These are phyloP conservation scores for Protomyctophum bolini DNA, from an alignment of 2,113 vertebrate species.

Conservation along the genomic window DNA sequence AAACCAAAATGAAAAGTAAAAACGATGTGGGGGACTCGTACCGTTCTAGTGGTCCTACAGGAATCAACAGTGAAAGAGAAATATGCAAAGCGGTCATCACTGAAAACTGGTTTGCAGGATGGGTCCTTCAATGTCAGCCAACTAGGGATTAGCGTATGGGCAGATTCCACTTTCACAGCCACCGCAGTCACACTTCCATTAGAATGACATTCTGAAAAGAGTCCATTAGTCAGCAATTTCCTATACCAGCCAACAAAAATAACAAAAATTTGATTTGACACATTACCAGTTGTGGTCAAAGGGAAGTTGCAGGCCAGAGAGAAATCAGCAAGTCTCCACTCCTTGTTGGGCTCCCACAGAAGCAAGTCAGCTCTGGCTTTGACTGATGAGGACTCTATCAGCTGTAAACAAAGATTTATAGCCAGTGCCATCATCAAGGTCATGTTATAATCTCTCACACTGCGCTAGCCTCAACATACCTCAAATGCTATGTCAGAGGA, in stretches of 20 bases:
- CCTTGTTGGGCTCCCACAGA: conserved; percentile 48
- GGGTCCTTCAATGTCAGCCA: conserved; percentile 69
- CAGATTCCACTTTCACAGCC: conserved; percentile 74
- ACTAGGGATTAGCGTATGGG: conserved; percentile 47
- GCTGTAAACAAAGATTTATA: conserved; percentile 36
- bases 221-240: not conserved
- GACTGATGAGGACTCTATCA: conserved; percentile 43
- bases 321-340: conserved; percentile 64
- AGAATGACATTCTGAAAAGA: conserved; percentile 66
- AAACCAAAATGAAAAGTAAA: no score
- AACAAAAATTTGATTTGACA: not conserved
- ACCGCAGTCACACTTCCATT: conserved; percentile 75
- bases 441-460: not conserved
- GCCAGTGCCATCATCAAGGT: not conserved
- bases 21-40: conserved; percentile 16
- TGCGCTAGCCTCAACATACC: conserved; percentile 26
- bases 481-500: conserved; percentile 50
- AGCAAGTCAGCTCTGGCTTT: conserved; percentile 63
- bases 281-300: conserved; percentile 61
- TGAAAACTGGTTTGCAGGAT: conserved; percentile 70
- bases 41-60: conserved; percentile 76
- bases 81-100: conserved; percentile 64
- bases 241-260: not conserved
- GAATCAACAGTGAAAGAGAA: conserved; percentile 70
- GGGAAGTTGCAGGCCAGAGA: conserved; percentile 76